Conservation (phyloP, 92 coral and sea anemone genomes). For the Bergia puertoricense region DNA sequence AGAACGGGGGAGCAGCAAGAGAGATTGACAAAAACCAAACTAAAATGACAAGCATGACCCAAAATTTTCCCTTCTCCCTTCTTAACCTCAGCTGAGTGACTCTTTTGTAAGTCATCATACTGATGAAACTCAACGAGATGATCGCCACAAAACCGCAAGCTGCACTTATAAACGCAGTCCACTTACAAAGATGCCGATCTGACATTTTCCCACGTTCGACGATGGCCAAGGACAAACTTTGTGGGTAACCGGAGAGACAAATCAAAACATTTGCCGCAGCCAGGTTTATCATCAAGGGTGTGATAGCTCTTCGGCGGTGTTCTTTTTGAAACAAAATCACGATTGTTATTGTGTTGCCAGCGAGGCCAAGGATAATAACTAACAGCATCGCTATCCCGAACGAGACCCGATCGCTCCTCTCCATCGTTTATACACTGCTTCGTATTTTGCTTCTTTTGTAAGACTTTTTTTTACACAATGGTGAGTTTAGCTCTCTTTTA, state of each 20-base stretch:
- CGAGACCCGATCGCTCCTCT: too few species aligned
- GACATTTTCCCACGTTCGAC: not conserved
- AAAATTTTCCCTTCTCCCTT: not conserved
- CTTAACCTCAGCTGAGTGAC: not conserved
- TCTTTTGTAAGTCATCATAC: not conserved
- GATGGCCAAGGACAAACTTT: not conserved
- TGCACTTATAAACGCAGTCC: slow-evolving; percentile 23
- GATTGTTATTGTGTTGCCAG: not conserved
- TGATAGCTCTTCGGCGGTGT: slow-evolving; percentile 4
- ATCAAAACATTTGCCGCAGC: slow-evolving; percentile 3
- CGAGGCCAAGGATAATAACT: not conserved
- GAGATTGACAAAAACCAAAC: not conserved
- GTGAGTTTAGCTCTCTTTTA: not conserved
- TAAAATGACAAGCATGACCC: not conserved
- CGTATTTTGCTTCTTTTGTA: not conserved
- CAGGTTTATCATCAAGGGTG: slow-evolving; percentile 22
- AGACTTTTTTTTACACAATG: not conserved
- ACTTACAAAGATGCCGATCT: not conserved
- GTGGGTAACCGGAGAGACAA: not conserved
- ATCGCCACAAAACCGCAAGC: slow-evolving; percentile 18
- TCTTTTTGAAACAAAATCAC: not conserved
- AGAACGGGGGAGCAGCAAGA: not conserved
- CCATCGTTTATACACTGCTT: not conserved
- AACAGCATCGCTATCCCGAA: not conserved
- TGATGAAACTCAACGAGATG: not conserved